phyloP scores from a whole-genome alignment of 2,113 vertebrate species.

The Struthio camelus region DNA sequence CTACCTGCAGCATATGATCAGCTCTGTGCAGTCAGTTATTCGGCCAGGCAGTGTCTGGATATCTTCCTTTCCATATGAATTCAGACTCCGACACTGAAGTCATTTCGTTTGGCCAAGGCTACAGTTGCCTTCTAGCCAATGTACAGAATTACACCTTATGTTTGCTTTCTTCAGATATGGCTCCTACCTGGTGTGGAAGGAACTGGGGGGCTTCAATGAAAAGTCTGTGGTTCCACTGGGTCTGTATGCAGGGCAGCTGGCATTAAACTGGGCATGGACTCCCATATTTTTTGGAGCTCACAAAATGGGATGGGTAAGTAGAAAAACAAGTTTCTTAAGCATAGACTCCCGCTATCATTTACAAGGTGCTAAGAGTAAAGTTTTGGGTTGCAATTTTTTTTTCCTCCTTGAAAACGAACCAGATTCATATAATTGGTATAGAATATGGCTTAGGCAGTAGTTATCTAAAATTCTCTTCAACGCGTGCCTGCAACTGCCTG shows the following conservation, averaged over 20 bases:
- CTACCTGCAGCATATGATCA: background rate
- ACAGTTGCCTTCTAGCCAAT: background rate
- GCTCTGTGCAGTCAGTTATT: background rate
- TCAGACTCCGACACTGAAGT: background rate
- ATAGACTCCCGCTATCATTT: background rate
- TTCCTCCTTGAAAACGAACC: background rate
- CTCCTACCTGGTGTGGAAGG: slow-evolving; percentile 82
- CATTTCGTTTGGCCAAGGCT: background rate
- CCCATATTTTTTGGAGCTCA: slow-evolving; percentile 78
- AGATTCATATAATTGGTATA: background rate
- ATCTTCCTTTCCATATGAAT: background rate
- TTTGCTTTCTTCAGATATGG: slow-evolving; percentile 66
- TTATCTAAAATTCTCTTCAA: background rate
- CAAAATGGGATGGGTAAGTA: slow-evolving; percentile 80
- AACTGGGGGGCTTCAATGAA: slow-evolving; percentile 78
- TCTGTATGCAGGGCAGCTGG: slow-evolving; percentile 80
- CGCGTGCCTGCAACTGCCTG: background rate
- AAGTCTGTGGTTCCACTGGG: slow-evolving; percentile 76
- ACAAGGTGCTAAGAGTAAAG: background rate
- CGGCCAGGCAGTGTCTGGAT: background rate
- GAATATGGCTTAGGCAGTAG: background rate
- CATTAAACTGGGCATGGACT: slow-evolving; percentile 81
- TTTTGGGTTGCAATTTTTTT: background rate
- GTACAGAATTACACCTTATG: background rate
- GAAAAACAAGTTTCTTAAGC: background rate